Conservation (phyloP, 2,113 vertebrate species). For the Pomatorhinus ruficollis region DNA sequence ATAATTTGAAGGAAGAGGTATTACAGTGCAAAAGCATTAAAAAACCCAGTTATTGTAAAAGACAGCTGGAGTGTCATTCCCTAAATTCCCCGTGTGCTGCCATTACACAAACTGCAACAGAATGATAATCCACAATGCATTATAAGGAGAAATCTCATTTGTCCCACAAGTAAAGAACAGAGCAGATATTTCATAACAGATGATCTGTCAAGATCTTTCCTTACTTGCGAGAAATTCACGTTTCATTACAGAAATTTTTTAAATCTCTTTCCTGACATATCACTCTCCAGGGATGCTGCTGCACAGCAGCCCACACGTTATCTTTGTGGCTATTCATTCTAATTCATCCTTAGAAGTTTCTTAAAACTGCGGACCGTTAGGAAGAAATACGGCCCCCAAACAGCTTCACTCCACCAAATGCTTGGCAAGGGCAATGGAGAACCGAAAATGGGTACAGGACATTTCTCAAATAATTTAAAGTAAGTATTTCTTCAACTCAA, state of each 20-base stretch:
- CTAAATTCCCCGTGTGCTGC: slow-evolving; percentile 17
- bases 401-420: background rate
- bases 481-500: background rate
- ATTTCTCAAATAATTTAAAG: background rate
- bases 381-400: background rate
- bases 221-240: background rate
- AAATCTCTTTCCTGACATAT: slow-evolving; percentile 2
- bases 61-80: slow-evolving; percentile 51
- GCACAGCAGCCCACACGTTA: background rate
- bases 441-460: background rate
- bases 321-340: background rate
- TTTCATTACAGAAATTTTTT: background rate
- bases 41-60: slow-evolving; percentile 33
- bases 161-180: background rate
- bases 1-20: slow-evolving; percentile 16
- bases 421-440: background rate
- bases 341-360: background rate
- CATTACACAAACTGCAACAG: background rate
- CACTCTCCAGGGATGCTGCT: background rate
- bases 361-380: background rate
- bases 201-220: background rate
- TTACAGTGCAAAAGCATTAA: background rate
- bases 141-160: slow-evolving; percentile 16
- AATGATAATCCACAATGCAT: slow-evolving; percentile 14
- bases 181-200: background rate